Evolutionary conservation across 2,888 invertebrate genomes (phyloP).

Genomic region (Rhagonycha fulva): DNA sequence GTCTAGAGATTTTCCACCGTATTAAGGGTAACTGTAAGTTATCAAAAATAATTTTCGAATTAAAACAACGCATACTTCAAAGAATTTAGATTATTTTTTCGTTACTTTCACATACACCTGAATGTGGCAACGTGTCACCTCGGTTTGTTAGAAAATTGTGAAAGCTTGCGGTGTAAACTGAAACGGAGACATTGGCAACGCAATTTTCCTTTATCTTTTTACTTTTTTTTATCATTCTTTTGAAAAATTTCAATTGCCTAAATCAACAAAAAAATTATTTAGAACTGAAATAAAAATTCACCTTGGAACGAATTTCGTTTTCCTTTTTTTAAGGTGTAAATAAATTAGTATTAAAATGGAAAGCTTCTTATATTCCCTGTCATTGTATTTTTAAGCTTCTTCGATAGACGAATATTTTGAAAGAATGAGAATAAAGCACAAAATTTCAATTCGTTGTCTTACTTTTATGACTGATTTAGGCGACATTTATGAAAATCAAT

Average conservation of each 20-base stretch:
- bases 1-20: not conserved
- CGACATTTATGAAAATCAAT: not conserved
- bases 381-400: not conserved
- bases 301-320: not conserved
- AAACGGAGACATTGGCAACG: not conserved
- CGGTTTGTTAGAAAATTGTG: not conserved
- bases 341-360: not conserved
- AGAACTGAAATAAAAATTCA: not conserved
- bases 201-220: not conserved
- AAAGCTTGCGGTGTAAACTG: not conserved
- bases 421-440: not conserved
- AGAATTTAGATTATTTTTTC: not conserved
- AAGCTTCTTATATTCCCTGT: not conserved
- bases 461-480: not conserved
- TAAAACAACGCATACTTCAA: not conserved
- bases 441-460: not conserved
- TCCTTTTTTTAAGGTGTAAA: not conserved
- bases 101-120: not conserved
- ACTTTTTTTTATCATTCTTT: not conserved
- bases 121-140: not conserved
- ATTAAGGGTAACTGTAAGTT: not conserved
- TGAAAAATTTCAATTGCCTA: not conserved
- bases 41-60: not conserved
- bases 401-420: not conserved
- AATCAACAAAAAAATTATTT: not conserved